A percentile compares a stretch with the other conserved stretches of the same genome.
These are phyloP conservation scores for Acanthosepion esculentum DNA, from an alignment of 2,888 invertebrate species.

Conservation along the genomic window DNA sequence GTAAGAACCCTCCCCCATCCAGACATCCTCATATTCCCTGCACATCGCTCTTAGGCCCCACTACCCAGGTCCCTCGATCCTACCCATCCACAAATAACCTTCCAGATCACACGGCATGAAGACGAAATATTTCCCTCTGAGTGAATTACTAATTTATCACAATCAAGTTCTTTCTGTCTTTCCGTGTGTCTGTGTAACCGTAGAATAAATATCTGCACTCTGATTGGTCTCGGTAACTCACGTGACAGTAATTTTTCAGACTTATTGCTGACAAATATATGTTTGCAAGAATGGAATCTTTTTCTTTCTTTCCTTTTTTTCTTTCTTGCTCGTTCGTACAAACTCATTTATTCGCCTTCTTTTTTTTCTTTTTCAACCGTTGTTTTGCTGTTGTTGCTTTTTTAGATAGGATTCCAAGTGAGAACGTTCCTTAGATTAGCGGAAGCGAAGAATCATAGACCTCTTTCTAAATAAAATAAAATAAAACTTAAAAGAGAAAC, in stretches of 20 bases:
- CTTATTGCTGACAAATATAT: conserved; percentile 20
- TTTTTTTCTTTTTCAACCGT: background rate
- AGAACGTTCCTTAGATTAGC: background rate
- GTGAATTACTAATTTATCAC: background rate
- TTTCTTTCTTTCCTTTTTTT: background rate
- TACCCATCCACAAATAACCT: background rate
- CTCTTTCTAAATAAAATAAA: background rate
- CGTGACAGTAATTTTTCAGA: background rate
- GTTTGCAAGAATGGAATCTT: conserved; percentile 5
- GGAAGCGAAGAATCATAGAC: background rate
- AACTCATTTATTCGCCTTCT: too few species aligned
- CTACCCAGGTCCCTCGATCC: background rate
- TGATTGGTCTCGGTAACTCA: background rate
- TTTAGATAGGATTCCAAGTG: background rate
- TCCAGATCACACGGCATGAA: conserved; percentile 33
- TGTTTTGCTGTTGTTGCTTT: background rate
- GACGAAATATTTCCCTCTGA: conserved; percentile 33
- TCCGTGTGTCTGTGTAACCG: background rate
- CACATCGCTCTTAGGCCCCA: background rate
- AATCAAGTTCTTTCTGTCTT: background rate
- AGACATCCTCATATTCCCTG: background rate
- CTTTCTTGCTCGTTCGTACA: background rate
- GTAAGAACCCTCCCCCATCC: background rate
- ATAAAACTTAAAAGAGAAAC: too few species aligned
- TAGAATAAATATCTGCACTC: background rate